Base-by-base conservation (phyloP, 2,113 vertebrate species). In the Empidonax alnorum region DNA sequence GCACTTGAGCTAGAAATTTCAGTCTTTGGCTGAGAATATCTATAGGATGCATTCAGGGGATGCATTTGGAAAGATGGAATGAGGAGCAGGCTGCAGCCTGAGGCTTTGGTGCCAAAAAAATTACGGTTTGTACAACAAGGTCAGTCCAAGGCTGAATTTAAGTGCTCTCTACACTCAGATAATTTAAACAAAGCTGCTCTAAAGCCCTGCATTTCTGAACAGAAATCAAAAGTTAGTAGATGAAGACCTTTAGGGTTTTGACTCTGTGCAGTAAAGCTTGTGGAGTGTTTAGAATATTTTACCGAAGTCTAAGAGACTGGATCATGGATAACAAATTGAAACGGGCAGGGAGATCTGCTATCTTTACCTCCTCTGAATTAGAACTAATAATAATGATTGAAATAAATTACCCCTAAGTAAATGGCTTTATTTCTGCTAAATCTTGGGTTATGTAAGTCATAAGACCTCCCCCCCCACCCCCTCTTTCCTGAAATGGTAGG, bases 101-200 rank as follows among this genome's bases (percentile, higher is more conserved):
- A 66, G 75, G 85, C 50, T 86, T 66, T 12, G 41, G 59, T 84
- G 86, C 93, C 68, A 93, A 69, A 95, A 79, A 85, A 67, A 63
- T 62, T n/a, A 28, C 28, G n/a, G 59, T 78, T 88, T 81, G 50
- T 84, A 42, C 83, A 83, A 62, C 37, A 88, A 92, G 94, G 93
- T 92, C 89, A 89, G 50, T 14, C 50, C 52, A 84, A 88, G 94
- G 94, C 83, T 78, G 83, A 74, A 50, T 89, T 81, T 74, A 84
- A 92, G 88, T 67, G 72, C 55, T 94, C 44, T 90, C 93, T 67
- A 31, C 81, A 63, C 35, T 71, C 42, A 59, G 68, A 67, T 73
- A 67, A 59, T 86, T 95, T 90, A 90, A 93, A 90, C 76, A 86
- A 89, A 93, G 88, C 68, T 88, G 59, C 65, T 84, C 6, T 53